phyloP scores from a whole-genome alignment of 2,797 vertebrate genomes.

The Hippopotamyrus pictus region DNA sequence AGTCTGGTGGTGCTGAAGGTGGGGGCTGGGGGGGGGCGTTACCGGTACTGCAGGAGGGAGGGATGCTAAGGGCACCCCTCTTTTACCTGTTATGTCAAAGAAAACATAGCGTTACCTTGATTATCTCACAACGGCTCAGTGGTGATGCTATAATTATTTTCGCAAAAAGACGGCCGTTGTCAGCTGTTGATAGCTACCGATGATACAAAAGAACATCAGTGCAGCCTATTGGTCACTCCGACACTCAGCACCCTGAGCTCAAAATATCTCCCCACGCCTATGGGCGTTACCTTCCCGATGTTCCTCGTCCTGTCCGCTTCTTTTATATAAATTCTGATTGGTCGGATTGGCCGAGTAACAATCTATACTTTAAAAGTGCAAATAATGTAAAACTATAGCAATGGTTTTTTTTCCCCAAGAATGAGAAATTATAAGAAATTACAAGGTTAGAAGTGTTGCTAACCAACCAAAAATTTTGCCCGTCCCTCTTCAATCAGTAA shows the following conservation, averaged over 20 bases:
- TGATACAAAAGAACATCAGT: background rate
- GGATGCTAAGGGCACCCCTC: background rate
- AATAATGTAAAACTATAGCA: background rate
- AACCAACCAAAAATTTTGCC: background rate
- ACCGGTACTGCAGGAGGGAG: background rate
- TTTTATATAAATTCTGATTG: background rate
- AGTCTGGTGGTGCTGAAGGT: background rate
- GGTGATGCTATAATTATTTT: background rate
- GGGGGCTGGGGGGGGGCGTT: background rate
- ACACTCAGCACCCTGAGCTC: background rate
- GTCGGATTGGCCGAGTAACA: background rate
- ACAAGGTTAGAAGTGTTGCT: background rate
- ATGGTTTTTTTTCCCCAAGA: background rate
- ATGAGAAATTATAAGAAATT: background rate
- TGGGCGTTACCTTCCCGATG: background rate
- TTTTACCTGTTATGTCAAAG: background rate
- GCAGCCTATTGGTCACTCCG: background rate
- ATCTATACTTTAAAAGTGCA: background rate
- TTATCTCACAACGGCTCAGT: background rate
- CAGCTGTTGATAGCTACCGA: background rate
- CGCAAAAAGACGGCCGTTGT: background rate
- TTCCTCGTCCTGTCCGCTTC: background rate
- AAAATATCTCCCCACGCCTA: background rate
- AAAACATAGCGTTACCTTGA: background rate
- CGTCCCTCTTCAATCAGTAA: background rate